These are phyloP conservation scores for Norana najaformis DNA, from an alignment of 2,888 invertebrate species.

Conservation along the genomic window DNA sequence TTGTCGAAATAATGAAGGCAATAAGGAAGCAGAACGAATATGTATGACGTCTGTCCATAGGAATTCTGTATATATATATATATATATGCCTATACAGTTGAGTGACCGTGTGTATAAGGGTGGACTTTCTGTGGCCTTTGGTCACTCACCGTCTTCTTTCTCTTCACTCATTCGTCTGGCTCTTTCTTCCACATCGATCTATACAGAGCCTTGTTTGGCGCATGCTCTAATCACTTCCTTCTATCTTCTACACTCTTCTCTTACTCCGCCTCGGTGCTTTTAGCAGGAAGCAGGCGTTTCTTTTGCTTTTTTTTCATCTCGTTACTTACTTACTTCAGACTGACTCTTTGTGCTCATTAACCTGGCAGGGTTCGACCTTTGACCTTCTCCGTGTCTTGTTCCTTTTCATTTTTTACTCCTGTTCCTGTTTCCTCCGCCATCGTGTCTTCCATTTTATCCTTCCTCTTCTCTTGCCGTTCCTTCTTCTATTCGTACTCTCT, in stretches of 20 bases:
- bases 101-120: background rate
- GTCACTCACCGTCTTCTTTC: background rate
- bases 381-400: background rate
- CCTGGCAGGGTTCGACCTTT: background rate
- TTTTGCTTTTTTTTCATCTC: no score
- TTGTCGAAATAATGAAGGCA: no score
- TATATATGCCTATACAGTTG: no score
- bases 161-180: background rate
- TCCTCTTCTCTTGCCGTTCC: background rate
- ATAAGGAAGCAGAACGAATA: no score
- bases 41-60: no score
- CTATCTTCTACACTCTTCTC: background rate
- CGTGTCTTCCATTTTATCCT: background rate
- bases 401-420: background rate
- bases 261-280: background rate
- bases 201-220: background rate
- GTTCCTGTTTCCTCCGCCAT: background rate
- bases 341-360: background rate
- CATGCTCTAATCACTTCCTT: background rate
- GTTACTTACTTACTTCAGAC: no score
- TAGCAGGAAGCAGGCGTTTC: background rate
- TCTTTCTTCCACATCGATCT: conserved; percentile 8
- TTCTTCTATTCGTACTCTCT: background rate
- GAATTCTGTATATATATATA: no score
- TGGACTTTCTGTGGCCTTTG: background rate